Conservation (phyloP, 2,888 invertebrate species). For the Erebia palarica region DNA sequence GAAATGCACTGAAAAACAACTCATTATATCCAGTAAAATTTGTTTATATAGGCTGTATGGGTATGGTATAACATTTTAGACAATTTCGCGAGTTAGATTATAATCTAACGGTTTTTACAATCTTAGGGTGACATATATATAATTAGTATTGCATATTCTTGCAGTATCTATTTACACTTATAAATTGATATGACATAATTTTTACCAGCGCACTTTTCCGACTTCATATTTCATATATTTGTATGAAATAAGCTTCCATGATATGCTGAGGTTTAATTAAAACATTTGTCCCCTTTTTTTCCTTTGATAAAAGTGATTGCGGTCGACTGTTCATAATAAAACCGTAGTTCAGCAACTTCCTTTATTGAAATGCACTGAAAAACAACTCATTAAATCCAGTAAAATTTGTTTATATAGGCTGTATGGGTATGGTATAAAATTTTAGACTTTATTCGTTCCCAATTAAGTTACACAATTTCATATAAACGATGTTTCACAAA, state of each 20-base stretch:
- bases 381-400: background rate
- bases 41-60: background rate
- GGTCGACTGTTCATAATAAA: conserved; percentile 8
- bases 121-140: too few relatives aligned
- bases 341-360: conserved; percentile 5
- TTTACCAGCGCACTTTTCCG: background rate
- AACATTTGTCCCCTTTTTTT: conserved; percentile 10
- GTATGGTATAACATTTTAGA: background rate
- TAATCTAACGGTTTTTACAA: too few relatives aligned
- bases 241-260: background rate
- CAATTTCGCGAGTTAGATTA: too few relatives aligned
- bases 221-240: background rate
- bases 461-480: background rate
- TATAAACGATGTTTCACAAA: background rate
- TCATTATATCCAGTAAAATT: background rate
- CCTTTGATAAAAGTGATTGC: conserved; percentile 13
- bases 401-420: too few relatives aligned
- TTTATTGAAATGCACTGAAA: background rate
- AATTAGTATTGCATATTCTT: too few relatives aligned
- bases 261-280: conserved; percentile 12
- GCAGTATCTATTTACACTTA: too few relatives aligned
- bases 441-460: background rate
- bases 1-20: background rate
- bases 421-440: background rate
- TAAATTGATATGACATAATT: background rate